Evolutionary conservation across 2,888 invertebrate genomes (phyloP).

Genomic region (Plebejus argus): DNA sequence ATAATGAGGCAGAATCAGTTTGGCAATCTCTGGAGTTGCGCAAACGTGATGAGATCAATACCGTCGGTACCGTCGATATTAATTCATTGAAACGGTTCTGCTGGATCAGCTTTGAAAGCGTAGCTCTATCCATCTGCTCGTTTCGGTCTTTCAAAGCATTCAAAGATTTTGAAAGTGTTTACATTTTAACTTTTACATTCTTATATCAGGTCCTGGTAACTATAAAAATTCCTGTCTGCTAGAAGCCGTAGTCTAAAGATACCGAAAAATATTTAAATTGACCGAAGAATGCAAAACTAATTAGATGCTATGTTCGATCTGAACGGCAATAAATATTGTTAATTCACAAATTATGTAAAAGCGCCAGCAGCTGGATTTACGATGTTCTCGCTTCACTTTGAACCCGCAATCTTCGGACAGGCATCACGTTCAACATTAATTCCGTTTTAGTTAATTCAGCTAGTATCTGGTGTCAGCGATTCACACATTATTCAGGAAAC

Average conservation of each 20-base stretch:
- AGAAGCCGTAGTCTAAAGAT: background rate
- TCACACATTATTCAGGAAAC: conserved; percentile 47
- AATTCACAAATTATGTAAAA: conserved; percentile 8
- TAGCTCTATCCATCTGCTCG: background rate
- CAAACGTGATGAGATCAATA: conserved; percentile 22
- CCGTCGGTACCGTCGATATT: background rate
- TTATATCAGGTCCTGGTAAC: background rate
- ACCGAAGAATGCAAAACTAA: background rate
- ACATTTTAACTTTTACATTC: background rate
- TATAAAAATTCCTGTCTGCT: background rate
- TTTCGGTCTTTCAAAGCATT: background rate
- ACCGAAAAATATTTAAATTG: conserved; percentile 1
- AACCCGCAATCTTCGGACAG: conserved; percentile 13
- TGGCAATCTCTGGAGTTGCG: conserved; percentile 22
- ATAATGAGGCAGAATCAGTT: conserved; percentile 27
- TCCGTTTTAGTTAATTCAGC: conserved; percentile 26
- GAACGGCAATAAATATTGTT: background rate
- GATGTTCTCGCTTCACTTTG: conserved; percentile 20
- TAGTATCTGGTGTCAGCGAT: conserved; percentile 38
- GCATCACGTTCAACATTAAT: conserved; percentile 17
- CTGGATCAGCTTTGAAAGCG: background rate
- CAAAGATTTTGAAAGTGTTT: background rate
- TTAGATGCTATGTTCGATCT: background rate
- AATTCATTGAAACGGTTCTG: background rate
- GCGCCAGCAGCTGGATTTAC: background rate